Base-by-base conservation (phyloP, 2,113 vertebrate genomes). In the Hippocampus comes region DNA sequence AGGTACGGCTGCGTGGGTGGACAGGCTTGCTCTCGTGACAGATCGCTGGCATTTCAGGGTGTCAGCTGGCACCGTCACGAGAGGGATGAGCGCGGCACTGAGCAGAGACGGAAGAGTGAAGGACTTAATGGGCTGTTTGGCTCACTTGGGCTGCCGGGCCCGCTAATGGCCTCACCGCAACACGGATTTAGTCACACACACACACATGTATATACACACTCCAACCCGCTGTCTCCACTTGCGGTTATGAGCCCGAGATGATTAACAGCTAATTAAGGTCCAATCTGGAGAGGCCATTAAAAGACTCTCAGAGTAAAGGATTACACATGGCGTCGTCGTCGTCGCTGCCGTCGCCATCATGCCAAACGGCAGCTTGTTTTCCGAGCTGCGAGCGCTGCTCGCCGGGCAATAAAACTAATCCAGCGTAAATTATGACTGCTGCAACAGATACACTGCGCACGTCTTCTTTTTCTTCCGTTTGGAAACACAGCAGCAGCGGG, bases 1-100 rank as follows among this genome's bases (percentile, higher is more conserved):
- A 74, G 80, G 67, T 75, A 78, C 67, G 83, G 69, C 76, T 77
- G 83, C 73, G 86, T 88, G 84, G 88, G 89, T 79, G 85, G 90
- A 85, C 82, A 87, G 84, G 77, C 89, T 87, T 87, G 76, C 82
- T 75, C 78, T 93, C 81, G 83, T 95, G 90, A 92, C 87, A 88
- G 89, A 93, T 93, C 86, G 86, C 87, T 92, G 93, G 93, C 94
- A 93, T 94, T 95, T 94, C 93, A 90, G 92, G 85, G 91, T 91
- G 89, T 93, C 92, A 92, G 90, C 93, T 95, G 93, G 89, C 91
- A 90, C 89, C 89, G 88, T 84, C 81, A 90, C 81, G 82, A 90
- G 89, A 93, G 91, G 88, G 90, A 93, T 90, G 91, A 92, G 92
- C 86, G 67, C 76, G 81, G 88, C 71, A 76, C 76, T 86, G 78